Conservation (phyloP, 2,113 vertebrate species). For the Anarhynchus alexandrinus region DNA sequence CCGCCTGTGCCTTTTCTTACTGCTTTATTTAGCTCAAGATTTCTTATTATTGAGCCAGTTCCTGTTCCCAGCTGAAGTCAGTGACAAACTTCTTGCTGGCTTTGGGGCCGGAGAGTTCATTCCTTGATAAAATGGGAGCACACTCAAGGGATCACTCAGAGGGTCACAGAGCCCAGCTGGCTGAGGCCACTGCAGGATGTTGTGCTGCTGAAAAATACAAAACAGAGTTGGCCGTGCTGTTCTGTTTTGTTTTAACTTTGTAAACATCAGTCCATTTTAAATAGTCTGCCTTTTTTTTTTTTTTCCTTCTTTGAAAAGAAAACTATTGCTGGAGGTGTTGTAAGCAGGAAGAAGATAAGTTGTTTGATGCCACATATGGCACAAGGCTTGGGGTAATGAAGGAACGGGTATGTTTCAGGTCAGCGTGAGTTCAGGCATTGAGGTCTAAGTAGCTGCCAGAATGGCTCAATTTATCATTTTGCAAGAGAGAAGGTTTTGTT, state of each 20-base stretch:
- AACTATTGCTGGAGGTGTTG: slow-evolving; percentile 11
- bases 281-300: not conserved
- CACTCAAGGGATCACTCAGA: not conserved
- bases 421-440: slow-evolving; percentile 1
- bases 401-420: not conserved
- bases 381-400: slow-evolving; percentile 19
- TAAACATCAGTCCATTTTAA: not conserved
- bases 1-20: not conserved
- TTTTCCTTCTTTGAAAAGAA: not conserved
- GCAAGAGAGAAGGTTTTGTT: not conserved
- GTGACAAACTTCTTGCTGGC: slow-evolving; percentile 37
- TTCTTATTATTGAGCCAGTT: slow-evolving; percentile 6
- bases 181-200: not conserved
- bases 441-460: slow-evolving; percentile 20
- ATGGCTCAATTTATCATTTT: slow-evolving; percentile 20
- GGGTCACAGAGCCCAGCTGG: slow-evolving; percentile 12
- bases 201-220: not conserved
- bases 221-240: not conserved
- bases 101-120: not conserved
- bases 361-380: not conserved
- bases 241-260: slow-evolving; percentile 13
- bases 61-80: slow-evolving; percentile 11
- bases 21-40: slow-evolving; percentile 39
- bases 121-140: slow-evolving; percentile 4
- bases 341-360: slow-evolving; percentile 20